phyloP scores from a whole-genome alignment of 2,888 invertebrate species.

The Laspeyria flexula region DNA sequence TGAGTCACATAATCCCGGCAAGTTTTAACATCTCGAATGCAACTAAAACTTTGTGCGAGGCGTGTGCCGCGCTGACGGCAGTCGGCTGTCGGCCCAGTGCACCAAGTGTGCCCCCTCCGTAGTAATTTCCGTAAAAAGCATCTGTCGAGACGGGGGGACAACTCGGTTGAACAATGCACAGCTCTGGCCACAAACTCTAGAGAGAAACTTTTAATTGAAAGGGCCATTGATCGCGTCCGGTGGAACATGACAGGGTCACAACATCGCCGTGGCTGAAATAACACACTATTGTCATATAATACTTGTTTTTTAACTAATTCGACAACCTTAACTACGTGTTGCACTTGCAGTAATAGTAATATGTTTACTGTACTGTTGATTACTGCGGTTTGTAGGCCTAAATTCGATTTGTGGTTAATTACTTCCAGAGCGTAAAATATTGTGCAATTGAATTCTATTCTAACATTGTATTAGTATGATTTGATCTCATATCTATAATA shows the following conservation, averaged over 20 bases:
- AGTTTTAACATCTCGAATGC: slow-evolving; percentile 22
- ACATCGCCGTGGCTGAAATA: not conserved
- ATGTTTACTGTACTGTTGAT: no score
- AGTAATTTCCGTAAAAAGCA: slow-evolving; percentile 56
- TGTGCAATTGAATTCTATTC: not conserved
- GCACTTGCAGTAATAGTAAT: no score
- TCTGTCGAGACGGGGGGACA: slow-evolving; percentile 34
- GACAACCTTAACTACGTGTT: no score
- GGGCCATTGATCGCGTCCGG: slow-evolving; percentile 67
- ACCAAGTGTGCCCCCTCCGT: slow-evolving; percentile 38
- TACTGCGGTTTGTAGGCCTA: no score
- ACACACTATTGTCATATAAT: not conserved
- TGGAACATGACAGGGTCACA: slow-evolving; percentile 25
- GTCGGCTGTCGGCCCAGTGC: slow-evolving; percentile 18
- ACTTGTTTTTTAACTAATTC: not conserved
- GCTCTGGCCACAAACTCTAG: slow-evolving; percentile 48
- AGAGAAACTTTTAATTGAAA: slow-evolving; percentile 77
- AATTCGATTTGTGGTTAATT: no score
- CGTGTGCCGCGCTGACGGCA: slow-evolving; percentile 19
- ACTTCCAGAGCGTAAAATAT: no score
- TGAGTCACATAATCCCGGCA: slow-evolving; percentile 21
- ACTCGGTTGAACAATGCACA: slow-evolving; percentile 53
- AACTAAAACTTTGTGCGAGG: slow-evolving; percentile 31
- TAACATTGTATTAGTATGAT: not conserved
- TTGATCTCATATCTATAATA: not conserved